A percentile compares a stretch with the other conserved stretches of the same genome.
Conservation (phyloP, 2,113 vertebrate genomes). For the Neolamprologus hecqui region DNA sequence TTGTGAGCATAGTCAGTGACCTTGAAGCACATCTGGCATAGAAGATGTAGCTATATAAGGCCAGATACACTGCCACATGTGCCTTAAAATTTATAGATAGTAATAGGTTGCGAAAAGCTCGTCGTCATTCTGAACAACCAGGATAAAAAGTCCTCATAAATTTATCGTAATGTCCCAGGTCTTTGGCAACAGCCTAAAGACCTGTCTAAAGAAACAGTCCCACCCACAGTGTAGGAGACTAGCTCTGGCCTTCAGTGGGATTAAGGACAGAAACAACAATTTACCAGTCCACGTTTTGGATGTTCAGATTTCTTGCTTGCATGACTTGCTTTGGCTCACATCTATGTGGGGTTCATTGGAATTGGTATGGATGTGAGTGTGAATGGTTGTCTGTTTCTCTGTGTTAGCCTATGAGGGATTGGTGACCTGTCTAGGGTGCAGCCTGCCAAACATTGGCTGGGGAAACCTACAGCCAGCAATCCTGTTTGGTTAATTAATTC, state of each 20-base stretch:
- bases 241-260: neutral
- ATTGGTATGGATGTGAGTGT: neutral
- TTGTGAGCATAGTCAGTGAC: neutral
- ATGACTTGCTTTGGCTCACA: neutral
- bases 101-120: neutral
- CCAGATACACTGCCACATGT: neutral
- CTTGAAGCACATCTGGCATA: neutral
- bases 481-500: neutral
- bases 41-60: neutral
- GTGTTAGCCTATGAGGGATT: neutral
- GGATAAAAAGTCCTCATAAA: neutral
- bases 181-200: neutral
- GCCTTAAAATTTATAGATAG: neutral
- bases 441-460: neutral
- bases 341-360: neutral
- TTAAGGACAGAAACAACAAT: neutral
- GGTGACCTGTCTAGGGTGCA: neutral
- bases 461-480: neutral
- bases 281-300: neutral
- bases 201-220: neutral
- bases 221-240: accelerated
- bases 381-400: neutral
- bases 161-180: neutral
- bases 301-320: neutral
- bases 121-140: neutral